These are phyloP conservation scores for Apomyelois bistriatella DNA, from an alignment of 2,888 invertebrate species.

Conservation along the genomic window DNA sequence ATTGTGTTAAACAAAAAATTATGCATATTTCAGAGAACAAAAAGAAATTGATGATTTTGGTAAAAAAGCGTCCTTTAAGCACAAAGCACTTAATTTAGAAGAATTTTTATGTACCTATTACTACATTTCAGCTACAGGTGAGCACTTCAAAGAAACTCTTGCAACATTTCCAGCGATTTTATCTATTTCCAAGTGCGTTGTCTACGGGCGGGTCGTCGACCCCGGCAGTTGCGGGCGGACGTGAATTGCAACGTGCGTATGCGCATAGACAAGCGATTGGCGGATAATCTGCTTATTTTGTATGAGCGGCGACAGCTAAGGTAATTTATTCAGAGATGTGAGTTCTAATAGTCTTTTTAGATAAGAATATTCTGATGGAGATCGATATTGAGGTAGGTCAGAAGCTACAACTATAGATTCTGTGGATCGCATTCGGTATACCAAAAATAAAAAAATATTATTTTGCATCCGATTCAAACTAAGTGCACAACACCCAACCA, in stretches of 20 bases:
- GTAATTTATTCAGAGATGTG: background rate
- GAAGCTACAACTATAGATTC: too few species aligned
- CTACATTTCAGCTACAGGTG: background rate
- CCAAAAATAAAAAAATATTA: too few species aligned
- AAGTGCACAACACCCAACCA: too few species aligned
- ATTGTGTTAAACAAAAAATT: too few species aligned
- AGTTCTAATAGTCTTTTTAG: background rate
- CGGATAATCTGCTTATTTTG: constrained; percentile 29
- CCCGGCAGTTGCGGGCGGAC: constrained; percentile 54
- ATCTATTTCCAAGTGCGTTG: constrained; percentile 30
- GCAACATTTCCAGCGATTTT: constrained; percentile 38
- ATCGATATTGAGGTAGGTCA: background rate
- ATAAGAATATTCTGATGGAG: background rate
- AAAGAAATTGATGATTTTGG: too few species aligned
- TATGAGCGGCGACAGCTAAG: background rate
- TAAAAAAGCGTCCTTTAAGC: too few species aligned
- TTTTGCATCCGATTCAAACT: too few species aligned
- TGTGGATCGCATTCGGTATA: too few species aligned
- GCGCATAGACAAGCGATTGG: constrained; percentile 60
- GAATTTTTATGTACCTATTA: background rate
- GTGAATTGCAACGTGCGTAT: constrained; percentile 49
- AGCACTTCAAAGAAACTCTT: constrained; percentile 7
- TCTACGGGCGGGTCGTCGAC: constrained; percentile 50
- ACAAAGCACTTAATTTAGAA: background rate
- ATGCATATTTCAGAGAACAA: too few species aligned